A percentile compares a stretch with the other conserved stretches of the same genome.
These are phyloP conservation scores for Porites rus DNA, from an alignment of 92 coral and sea anemone genomes.

Conservation along the genomic window DNA sequence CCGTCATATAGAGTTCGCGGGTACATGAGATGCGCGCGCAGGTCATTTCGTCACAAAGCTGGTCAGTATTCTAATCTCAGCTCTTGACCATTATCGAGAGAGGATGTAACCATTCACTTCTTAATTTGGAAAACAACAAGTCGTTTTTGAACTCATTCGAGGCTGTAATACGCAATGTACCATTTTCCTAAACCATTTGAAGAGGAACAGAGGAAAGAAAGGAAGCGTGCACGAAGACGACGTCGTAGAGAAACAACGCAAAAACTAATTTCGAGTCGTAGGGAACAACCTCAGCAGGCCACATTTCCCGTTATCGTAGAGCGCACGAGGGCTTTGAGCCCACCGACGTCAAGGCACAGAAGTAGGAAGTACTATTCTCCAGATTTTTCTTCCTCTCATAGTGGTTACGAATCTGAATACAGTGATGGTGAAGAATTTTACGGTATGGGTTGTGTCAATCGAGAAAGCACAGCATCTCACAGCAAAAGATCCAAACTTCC, in stretches of 20 bases:
- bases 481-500: constrained; percentile 26
- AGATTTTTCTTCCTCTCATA: constrained; percentile 32
- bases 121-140: neutral
- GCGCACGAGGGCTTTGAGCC: constrained; percentile 28
- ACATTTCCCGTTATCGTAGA: constrained; percentile 71
- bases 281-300: constrained; percentile 40
- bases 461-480: neutral
- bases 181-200: constrained; percentile 36
- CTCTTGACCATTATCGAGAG: neutral
- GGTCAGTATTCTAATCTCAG: neutral
- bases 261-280: constrained; percentile 18
- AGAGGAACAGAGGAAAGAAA: constrained; percentile 47
- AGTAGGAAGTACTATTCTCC: constrained; percentile 47
- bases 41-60: constrained; percentile 31
- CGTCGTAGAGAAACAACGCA: constrained; percentile 41
- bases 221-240: constrained; percentile 46
- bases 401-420: constrained; percentile 56
- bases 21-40: constrained; percentile 35
- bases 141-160: neutral
- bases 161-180: constrained; percentile 10
- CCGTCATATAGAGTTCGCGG: no score
- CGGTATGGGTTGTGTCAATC: constrained; percentile 25
- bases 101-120: no score
- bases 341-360: constrained; percentile 39
- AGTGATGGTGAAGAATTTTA: constrained; percentile 47